These are phyloP conservation scores for Cactoblastis cactorum DNA, from an alignment of 2,888 invertebrate species.

Conservation along the genomic window DNA sequence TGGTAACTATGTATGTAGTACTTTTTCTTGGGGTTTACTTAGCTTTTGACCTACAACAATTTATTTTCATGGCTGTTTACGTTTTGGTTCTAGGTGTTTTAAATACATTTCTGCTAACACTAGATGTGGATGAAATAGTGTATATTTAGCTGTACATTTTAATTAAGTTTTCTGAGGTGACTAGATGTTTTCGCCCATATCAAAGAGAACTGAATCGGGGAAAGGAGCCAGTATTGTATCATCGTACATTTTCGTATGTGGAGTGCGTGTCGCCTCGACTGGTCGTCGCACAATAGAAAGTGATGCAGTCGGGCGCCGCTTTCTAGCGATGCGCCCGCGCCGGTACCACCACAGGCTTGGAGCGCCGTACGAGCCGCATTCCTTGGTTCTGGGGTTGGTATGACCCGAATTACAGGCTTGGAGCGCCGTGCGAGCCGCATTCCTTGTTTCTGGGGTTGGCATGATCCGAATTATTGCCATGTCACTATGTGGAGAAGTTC, in stretches of 20 bases:
- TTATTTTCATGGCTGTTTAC: neutral
- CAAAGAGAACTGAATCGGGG: neutral
- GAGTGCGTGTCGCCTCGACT: constrained; percentile 3
- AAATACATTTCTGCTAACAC: too few relatives aligned
- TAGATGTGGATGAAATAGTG: too few relatives aligned
- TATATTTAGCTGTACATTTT: too few relatives aligned
- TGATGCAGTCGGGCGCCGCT: constrained; percentile 19
- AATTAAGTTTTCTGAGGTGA: too few relatives aligned
- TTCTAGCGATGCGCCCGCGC: constrained; percentile 16
- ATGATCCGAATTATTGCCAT: neutral
- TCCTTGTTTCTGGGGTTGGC: neutral
- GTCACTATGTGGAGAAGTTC: too few relatives aligned
- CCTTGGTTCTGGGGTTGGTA: neutral
- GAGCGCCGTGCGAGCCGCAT: too few relatives aligned
- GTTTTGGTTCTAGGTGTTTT: too few relatives aligned
- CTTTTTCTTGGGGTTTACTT: neutral
- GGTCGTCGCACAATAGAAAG: constrained; percentile 21
- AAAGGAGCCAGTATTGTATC: neutral
- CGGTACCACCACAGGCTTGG: constrained; percentile 8
- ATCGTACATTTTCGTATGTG: constrained; percentile 1
- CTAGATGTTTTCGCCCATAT: neutral
- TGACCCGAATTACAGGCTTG: too few relatives aligned
- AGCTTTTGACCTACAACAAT: neutral
- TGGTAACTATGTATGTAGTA: neutral
- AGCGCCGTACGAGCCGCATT: constrained; percentile 6